These are phyloP conservation scores for Lasius platythorax DNA, from an alignment of 2,888 invertebrate species.

Conservation along the genomic window DNA sequence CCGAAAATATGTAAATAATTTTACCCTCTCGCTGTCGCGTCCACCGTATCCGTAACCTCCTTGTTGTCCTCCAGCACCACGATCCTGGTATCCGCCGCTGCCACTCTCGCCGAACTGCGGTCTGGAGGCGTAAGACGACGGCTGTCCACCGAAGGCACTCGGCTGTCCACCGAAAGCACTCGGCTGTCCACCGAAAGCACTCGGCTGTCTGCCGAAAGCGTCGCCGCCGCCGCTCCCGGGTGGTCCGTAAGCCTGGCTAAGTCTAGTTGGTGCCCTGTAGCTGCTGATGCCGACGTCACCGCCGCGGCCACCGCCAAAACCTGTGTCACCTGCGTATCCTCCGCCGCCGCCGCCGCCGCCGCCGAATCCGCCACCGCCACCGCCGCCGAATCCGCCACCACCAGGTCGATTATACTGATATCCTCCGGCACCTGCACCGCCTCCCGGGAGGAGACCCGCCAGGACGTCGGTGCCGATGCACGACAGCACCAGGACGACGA, in stretches of 20 bases:
- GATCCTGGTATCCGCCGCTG: slow-evolving; percentile 62
- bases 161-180: slow-evolving; percentile 51
- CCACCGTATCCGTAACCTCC: slow-evolving; percentile 68
- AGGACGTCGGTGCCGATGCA: slow-evolving; percentile 76
- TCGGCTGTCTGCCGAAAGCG: slow-evolving; percentile 49
- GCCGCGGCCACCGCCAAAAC: slow-evolving; percentile 58
- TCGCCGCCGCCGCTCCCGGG: slow-evolving; percentile 59
- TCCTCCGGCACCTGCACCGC: slow-evolving; percentile 73
- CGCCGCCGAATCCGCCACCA: slow-evolving; percentile 67
- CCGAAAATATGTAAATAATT: slow-evolving; percentile 28
- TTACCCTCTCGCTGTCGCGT: slow-evolving; percentile 77
- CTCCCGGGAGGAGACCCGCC: slow-evolving; percentile 80
- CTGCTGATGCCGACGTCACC: slow-evolving; percentile 61
- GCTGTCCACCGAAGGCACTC: slow-evolving; percentile 36
- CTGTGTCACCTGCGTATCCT: slow-evolving; percentile 66
- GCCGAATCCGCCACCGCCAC: slow-evolving; percentile 28
- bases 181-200: slow-evolving; percentile 37
- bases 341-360: slow-evolving; percentile 67
- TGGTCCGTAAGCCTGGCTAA: slow-evolving; percentile 58
- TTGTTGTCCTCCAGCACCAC: slow-evolving; percentile 63
- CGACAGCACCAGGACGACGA: slow-evolving; percentile 76
- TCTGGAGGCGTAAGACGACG: slow-evolving; percentile 4
- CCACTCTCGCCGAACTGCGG: slow-evolving; percentile 31
- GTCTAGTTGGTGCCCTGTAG: slow-evolving; percentile 34
- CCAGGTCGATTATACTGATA: slow-evolving; percentile 83